Conservation (phyloP, 1,140 invertebrate species). For the Globodera ellingtonae region DNA sequence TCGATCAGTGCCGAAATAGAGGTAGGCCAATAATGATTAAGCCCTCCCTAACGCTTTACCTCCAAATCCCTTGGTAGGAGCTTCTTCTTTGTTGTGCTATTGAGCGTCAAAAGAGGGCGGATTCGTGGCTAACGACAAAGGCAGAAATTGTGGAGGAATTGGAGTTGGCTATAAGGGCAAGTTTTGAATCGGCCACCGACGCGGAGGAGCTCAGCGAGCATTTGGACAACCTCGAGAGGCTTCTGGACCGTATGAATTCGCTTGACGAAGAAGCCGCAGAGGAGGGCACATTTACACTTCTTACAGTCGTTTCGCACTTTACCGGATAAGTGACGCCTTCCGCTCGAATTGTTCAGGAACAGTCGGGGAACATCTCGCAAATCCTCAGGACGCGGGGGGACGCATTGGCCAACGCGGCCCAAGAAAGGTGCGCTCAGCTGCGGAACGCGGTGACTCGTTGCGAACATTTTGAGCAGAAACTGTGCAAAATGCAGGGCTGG, state of each 20-base stretch:
- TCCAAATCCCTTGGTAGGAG: constrained; percentile 38
- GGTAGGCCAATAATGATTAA: background rate
- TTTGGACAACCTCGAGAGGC: constrained; percentile 58
- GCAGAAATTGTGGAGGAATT: constrained; percentile 49
- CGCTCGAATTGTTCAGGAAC: constrained; percentile 1
- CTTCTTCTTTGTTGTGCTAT: constrained; percentile 43
- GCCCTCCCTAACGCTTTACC: background rate
- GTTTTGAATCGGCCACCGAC: constrained; percentile 54
- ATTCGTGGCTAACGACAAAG: constrained; percentile 44
- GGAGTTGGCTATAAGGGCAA: constrained; percentile 47
- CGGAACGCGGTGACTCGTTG: constrained; percentile 48
- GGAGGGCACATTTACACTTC: constrained; percentile 21
- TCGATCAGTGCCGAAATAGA: constrained; percentile 49
- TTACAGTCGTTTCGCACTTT: background rate
- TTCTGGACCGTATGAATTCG: constrained; percentile 45
- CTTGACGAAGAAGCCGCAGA: constrained; percentile 37
- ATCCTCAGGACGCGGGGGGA: constrained; percentile 10
- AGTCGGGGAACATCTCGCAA: background rate
- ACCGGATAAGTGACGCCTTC: background rate
- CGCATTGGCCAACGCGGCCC: constrained; percentile 28
- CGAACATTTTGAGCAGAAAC: constrained; percentile 53
- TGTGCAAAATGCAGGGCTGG: constrained; percentile 58
- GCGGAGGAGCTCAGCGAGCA: constrained; percentile 63
- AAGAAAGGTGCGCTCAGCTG: constrained; percentile 39
- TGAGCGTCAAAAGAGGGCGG: constrained; percentile 48